Evolutionary conservation across 2,888 invertebrate species (phyloP), one percentile per base, ranked within the genome.

Genomic region (Amphimallon solstitiale): DNA sequence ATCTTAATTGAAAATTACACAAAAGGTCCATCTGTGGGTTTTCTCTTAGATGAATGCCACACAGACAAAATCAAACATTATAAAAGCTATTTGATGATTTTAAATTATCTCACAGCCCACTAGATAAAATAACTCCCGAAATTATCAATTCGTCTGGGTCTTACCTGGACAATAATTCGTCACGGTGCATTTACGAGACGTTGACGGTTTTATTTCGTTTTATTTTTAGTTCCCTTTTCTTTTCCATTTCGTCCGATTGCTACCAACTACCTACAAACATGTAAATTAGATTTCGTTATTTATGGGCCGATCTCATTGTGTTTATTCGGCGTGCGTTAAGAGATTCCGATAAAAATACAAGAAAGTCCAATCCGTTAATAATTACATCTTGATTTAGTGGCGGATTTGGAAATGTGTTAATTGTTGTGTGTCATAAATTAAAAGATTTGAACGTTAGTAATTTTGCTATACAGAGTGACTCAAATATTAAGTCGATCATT

Each of bases 61-160:
- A 21, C 38, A 40, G 38, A 38, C 38, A 54, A 21, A 21, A 29
- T 21, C 23, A 59, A 59, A 59, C 43, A 59, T 43, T 17, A 9
- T 43, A 59, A 43, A 34, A 59, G 43, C 56, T 59, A 43, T 34
- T 29, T 59, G 29, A 59, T 59, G 29, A 43, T 29, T 59, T 43
- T 9, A 59, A 59, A 59, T 59, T 59, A 59, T 43, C 40, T 29
- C 14, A 34, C 43, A 45, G 43, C 56, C 43, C 40, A 59, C 43
- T 59, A 59, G 40, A 29, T 21, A 43, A 59, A 59, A 59, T 59
- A 59, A 59, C 43, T 43, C 43, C 56, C 56, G 56, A 59, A 43
- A 59, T 59, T 59, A 59, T 59, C 56, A 43, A 59, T 59, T 59
- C 56, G 56, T 59, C 34, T 59, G 40, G 56, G 56, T 59, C 29